phyloP scores from a whole-genome alignment of 2,797 vertebrate species.

The Hoplostethus atlanticus region DNA sequence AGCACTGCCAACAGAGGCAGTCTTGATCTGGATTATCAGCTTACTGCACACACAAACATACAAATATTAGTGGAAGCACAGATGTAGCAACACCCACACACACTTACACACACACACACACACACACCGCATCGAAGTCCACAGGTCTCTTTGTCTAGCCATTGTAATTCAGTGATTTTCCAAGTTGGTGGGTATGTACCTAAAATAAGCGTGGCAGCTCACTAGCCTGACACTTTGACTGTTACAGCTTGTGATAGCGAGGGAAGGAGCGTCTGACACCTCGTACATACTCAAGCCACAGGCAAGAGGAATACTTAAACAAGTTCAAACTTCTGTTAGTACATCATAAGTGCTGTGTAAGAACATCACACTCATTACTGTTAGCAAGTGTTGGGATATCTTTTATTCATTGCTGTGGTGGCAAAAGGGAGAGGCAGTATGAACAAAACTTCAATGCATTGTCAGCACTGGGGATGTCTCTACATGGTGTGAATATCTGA shows the following conservation, averaged over 20 bases:
- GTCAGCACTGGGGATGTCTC: constrained; percentile 57
- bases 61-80: constrained; percentile 20
- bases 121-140: constrained; percentile 10
- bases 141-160: constrained; percentile 13
- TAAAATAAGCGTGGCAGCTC: constrained; percentile 46
- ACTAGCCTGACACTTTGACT: constrained; percentile 48
- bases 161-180: constrained; percentile 21
- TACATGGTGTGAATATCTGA: constrained; percentile 25
- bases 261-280: constrained; percentile 39
- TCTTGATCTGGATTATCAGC: constrained; percentile 43
- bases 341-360: constrained; percentile 66
- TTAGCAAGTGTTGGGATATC: constrained; percentile 39
- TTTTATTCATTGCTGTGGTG: constrained; percentile 57
- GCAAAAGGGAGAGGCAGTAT: constrained; percentile 31
- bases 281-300: constrained; percentile 34
- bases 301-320: constrained; percentile 54
- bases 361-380: constrained; percentile 55
- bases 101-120: neutral
- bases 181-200: constrained; percentile 44
- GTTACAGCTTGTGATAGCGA: constrained; percentile 51
- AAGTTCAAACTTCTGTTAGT: constrained; percentile 59
- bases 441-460: constrained; percentile 25
- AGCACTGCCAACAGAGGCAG: constrained; percentile 3
- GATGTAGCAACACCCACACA: too few relatives aligned
- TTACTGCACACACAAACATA: neutral